phyloP scores from a whole-genome alignment of 2,113 vertebrate genomes.

The Scalopus aquaticus region DNA sequence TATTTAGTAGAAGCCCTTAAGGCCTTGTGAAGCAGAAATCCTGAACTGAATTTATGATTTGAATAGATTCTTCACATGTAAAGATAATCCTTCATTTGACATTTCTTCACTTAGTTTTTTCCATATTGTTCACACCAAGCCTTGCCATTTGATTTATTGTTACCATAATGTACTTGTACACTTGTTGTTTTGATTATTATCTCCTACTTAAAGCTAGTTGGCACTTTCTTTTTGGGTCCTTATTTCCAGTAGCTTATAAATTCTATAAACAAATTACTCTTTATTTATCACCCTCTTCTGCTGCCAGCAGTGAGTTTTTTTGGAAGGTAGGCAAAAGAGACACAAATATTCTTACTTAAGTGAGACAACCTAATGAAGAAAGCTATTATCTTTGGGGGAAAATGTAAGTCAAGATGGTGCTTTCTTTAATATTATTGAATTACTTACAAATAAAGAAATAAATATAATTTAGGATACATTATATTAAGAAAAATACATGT shows the following conservation, averaged over 20 bases:
- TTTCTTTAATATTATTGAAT: slow-evolving; percentile 44
- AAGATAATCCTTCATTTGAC: slow-evolving; percentile 64
- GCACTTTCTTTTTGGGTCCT: slow-evolving; percentile 70
- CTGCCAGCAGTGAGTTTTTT: slow-evolving; percentile 63
- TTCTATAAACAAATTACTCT: slow-evolving; percentile 79
- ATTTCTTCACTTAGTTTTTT: slow-evolving; percentile 54
- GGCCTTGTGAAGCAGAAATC: slow-evolving; percentile 29
- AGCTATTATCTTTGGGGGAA: background rate
- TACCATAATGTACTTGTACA: slow-evolving; percentile 58
- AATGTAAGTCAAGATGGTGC: background rate
- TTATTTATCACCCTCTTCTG: slow-evolving; percentile 75
- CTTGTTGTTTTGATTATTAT: slow-evolving; percentile 76
- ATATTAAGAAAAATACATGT: slow-evolving; percentile 55
- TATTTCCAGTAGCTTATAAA: slow-evolving; percentile 73
- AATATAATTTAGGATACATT: slow-evolving; percentile 42
- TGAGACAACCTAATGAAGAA: slow-evolving; percentile 64
- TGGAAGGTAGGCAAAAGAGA: slow-evolving; percentile 54
- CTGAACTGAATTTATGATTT: slow-evolving; percentile 14
- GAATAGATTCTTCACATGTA: slow-evolving; percentile 34
- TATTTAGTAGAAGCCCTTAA: background rate
- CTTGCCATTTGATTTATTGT: slow-evolving; percentile 66
- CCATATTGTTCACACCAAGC: slow-evolving; percentile 19
- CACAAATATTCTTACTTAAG: slow-evolving; percentile 51
- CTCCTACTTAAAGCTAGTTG: slow-evolving; percentile 71
- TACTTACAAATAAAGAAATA: slow-evolving; percentile 62